Conservation (phyloP, 2,888 invertebrate genomes). For the Amblyjoppa proteus region DNA sequence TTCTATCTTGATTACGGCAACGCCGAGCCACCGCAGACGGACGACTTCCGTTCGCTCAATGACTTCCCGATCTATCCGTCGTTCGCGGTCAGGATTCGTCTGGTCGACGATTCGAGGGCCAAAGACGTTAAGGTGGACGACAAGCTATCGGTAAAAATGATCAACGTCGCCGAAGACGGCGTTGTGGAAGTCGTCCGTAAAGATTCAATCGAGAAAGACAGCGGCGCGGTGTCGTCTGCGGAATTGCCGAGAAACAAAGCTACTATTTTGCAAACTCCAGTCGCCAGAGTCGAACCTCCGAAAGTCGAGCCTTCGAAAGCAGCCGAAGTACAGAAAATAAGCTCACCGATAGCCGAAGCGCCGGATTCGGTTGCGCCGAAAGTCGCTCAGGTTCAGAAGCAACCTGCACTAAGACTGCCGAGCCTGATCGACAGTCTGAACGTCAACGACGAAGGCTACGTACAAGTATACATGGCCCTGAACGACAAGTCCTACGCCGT, state of each 20-base stretch:
- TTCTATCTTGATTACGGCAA: slow-evolving; percentile 78
- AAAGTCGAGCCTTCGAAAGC: no score
- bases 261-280: no score
- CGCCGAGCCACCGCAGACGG: slow-evolving; percentile 28
- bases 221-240: background rate
- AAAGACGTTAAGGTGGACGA: slow-evolving; percentile 59
- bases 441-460: slow-evolving; percentile 45
- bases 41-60: slow-evolving; percentile 69
- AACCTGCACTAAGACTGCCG: slow-evolving; percentile 27
- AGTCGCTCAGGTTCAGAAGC: background rate
- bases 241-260: background rate
- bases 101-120: slow-evolving; percentile 46
- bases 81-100: slow-evolving; percentile 68
- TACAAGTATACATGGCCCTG: slow-evolving; percentile 67
- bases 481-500: slow-evolving; percentile 66
- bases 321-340: no score
- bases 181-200: background rate
- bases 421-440: slow-evolving; percentile 53
- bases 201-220: background rate
- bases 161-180: slow-evolving; percentile 46
- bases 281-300: background rate
- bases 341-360: no score
- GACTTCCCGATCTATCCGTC: slow-evolving; percentile 57
- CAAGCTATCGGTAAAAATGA: slow-evolving; percentile 69
- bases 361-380: background rate